These are phyloP conservation scores for Platanista minor DNA, from an alignment of 2,113 vertebrate species.

Conservation along the genomic window DNA sequence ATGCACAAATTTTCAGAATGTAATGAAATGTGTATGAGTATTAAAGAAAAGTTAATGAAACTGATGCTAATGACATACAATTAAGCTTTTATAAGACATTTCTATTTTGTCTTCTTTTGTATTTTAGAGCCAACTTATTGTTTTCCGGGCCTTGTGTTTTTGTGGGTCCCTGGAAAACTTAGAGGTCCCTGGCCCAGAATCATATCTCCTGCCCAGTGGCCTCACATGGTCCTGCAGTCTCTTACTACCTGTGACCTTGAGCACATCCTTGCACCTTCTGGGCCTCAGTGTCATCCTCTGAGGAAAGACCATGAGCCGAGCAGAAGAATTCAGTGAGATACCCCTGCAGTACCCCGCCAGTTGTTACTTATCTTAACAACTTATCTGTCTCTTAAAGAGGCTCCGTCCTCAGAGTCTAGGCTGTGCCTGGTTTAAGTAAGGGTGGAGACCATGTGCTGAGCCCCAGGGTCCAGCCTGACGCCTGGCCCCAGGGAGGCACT, in stretches of 20 bases:
- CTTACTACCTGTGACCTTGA: background rate
- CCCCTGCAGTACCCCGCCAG: fast-evolving
- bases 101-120: background rate
- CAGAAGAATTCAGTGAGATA: too few relatives aligned
- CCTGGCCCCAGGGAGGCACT: background rate
- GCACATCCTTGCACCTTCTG: background rate
- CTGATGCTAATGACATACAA: background rate
- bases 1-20: background rate
- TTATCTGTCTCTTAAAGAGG: too few relatives aligned
- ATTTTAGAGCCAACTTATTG: background rate
- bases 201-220: background rate
- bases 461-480: background rate
- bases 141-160: background rate
- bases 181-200: background rate
- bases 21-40: background rate
- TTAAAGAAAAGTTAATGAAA: background rate
- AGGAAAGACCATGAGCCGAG: background rate
- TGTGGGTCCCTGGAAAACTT: background rate
- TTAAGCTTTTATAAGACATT: background rate
- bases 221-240: background rate
- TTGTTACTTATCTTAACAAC: background rate
- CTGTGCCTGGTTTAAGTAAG: background rate
- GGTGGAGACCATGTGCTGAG: background rate
- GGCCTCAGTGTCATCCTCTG: background rate
- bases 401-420: background rate